A percentile compares a stretch with the other conserved stretches of the same genome.
phyloP scores from a whole-genome alignment of 2,113 vertebrate genomes.

The Poecilia latipinna region DNA sequence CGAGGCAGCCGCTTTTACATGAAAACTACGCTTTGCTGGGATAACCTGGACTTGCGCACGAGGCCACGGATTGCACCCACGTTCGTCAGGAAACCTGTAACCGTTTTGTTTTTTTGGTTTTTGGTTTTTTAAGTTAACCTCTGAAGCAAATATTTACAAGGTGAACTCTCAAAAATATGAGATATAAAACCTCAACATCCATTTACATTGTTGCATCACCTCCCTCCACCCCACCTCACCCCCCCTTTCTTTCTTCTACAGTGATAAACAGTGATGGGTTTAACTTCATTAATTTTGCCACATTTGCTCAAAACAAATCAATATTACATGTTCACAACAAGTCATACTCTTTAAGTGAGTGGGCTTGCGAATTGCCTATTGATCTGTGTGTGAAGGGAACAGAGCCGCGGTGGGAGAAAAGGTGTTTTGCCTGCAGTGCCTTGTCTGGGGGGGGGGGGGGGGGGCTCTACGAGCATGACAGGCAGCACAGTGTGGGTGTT shows the following conservation, averaged over 20 bases:
- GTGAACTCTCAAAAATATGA: neutral
- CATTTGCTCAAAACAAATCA: slow-evolving; percentile 75
- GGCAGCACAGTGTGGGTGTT: slow-evolving; percentile 57
- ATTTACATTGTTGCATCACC: slow-evolving; percentile 4
- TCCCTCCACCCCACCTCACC: neutral
- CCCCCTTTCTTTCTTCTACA: neutral
- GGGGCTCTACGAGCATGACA: slow-evolving; percentile 46
- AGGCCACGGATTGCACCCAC: neutral
- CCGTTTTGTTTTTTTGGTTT: too few relatives aligned
- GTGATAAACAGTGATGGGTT: slow-evolving; percentile 33
- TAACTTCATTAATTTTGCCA: slow-evolving; percentile 67
- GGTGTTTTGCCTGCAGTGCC: slow-evolving; percentile 54
- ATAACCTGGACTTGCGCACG: slow-evolving; percentile 26
- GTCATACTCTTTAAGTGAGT: slow-evolving; percentile 70
- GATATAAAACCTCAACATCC: neutral
- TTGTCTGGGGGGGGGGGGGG: slow-evolving; percentile 25
- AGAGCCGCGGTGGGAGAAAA: slow-evolving; percentile 9
- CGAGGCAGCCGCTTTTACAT: slow-evolving; percentile 10
- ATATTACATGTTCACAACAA: slow-evolving; percentile 74
- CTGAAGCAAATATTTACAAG: neutral
- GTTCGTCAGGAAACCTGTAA: slow-evolving; percentile 15
- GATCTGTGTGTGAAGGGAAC: slow-evolving; percentile 63
- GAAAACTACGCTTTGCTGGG: slow-evolving; percentile 16
- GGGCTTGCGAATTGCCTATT: slow-evolving; percentile 76
- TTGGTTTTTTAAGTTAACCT: neutral